These are phyloP conservation scores for Apogon hyalosoma DNA, from an alignment of 2,797 vertebrate species.

Conservation along the genomic window DNA sequence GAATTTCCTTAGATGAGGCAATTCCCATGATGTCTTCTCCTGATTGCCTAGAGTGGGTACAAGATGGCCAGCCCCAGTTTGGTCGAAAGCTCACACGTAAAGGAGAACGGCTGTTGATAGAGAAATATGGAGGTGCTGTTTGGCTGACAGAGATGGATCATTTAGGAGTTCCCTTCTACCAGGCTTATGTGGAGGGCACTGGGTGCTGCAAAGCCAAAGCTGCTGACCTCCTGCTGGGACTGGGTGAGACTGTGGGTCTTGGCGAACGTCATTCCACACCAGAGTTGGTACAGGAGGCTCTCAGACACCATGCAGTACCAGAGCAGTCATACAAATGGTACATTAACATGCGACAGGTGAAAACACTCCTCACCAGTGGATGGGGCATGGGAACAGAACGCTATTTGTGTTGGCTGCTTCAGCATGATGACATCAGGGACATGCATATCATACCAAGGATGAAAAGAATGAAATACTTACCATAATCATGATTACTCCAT, in stretches of 20 bases:
- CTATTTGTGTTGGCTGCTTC: conserved; percentile 86
- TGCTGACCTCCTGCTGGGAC: conserved; percentile 84
- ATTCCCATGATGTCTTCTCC: conserved; percentile 83
- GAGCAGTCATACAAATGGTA: conserved; percentile 87
- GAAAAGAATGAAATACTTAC: conserved; percentile 85
- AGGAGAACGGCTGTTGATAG: conserved; percentile 82
- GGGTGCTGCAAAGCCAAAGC: conserved; percentile 82
- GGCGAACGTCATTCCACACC: conserved; percentile 84
- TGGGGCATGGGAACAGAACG: conserved; percentile 88
- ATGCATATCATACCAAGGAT: conserved; percentile 86
- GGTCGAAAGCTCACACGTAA: conserved; percentile 86
- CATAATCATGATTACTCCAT: conserved; percentile 59
- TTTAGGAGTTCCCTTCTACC: conserved; percentile 86
- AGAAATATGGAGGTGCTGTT: conserved; percentile 82
- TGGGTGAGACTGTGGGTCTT: conserved; percentile 87
- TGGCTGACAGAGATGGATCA: conserved; percentile 89
- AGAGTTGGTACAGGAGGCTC: conserved; percentile 81
- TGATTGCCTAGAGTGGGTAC: conserved; percentile 85
- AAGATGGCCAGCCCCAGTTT: conserved; percentile 83
- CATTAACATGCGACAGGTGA: conserved; percentile 80
- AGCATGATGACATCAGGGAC: conserved; percentile 85
- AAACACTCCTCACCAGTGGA: conserved; percentile 84
- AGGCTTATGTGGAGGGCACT: conserved; percentile 83
- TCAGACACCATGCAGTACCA: conserved; percentile 83
- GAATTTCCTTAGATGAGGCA: conserved; percentile 82